A percentile compares a stretch with the other conserved stretches of the same genome.
Evolutionary conservation across 2,797 vertebrate species (phyloP).

Genomic region (Pseudocheirus occidentalis): DNA sequence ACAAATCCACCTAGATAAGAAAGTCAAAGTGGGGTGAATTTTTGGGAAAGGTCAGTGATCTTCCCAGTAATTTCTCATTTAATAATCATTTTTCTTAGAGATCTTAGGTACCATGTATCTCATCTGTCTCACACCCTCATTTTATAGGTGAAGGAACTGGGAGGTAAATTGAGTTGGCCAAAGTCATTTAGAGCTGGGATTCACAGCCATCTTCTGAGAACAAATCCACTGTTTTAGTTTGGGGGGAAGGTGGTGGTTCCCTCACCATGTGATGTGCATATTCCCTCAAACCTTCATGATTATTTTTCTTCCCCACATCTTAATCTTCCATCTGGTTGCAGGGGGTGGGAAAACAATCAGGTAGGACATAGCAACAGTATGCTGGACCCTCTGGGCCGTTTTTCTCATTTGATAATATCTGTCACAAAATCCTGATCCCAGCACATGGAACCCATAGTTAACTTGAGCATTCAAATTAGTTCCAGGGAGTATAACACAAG

Average conservation of each 20-base stretch:
- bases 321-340: slow-evolving; percentile 13
- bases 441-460: background rate
- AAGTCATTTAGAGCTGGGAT: background rate
- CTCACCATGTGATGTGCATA: background rate
- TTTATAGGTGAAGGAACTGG: background rate
- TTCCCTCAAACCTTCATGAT: background rate
- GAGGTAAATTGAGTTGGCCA: background rate
- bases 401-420: background rate
- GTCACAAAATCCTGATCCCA: background rate
- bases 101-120: background rate
- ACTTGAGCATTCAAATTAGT: slow-evolving; percentile 29
- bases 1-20: background rate
- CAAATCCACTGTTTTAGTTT: background rate
- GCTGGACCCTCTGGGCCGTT: background rate
- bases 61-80: background rate
- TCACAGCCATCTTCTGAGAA: background rate
- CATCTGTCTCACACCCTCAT: background rate
- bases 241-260: background rate
- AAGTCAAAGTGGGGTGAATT: background rate
- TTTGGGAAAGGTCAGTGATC: background rate
- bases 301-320: slow-evolving; percentile 7
- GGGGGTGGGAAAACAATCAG: background rate
- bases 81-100: background rate
- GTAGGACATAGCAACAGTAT: background rate
- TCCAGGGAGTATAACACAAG: background rate